These are phyloP conservation scores for rat (Rattus norvegicus) DNA, from an alignment of 2,113 vertebrate genomes.

Conservation along the genomic window GRCr8 NC_086022.1:122420001-122420500, in stretches of 20 bases:
- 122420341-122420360: neutral
- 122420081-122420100: neutral
- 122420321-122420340: neutral
- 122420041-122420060: neutral
- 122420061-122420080: neutral
- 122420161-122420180: neutral
- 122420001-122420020: neutral
- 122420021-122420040: neutral
- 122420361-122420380: neutral
- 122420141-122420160: neutral
- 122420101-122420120: neutral
- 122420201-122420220: neutral
- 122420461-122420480: neutral
- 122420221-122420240: neutral
- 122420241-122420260: too few relatives aligned
- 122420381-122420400: neutral
- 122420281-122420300: neutral
- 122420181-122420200: neutral
- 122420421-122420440: neutral
- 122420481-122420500: neutral
- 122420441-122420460: neutral
- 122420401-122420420: neutral
- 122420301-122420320: neutral
- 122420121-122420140: neutral
- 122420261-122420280: neutral